A percentile compares a stretch with the other conserved stretches of the same genome.
phyloP scores from a whole-genome alignment of 92 coral and sea anemone species.

The Actinostola sp. region DNA sequence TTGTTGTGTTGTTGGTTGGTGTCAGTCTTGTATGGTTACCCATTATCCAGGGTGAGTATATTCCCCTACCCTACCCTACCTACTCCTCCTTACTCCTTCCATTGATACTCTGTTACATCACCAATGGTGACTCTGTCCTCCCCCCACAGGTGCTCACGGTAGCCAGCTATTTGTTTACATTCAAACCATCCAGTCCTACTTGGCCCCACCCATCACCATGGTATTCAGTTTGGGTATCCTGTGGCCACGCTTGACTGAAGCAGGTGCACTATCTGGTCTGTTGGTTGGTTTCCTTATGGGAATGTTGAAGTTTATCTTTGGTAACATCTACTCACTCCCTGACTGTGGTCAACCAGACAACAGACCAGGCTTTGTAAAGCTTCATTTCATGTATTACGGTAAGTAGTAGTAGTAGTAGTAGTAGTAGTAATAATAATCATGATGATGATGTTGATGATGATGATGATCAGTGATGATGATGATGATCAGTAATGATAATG shows the following conservation, averaged over 20 bases:
- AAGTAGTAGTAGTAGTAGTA: not conserved
- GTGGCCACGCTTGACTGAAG: slow-evolving; percentile 90
- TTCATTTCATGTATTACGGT: slow-evolving; percentile 98
- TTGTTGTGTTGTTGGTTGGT: slow-evolving; percentile 66
- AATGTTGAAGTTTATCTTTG: slow-evolving; percentile 79
- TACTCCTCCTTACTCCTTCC: not conserved
- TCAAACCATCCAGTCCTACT: slow-evolving; percentile 91
- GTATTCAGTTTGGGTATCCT: slow-evolving; percentile 89
- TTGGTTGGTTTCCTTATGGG: slow-evolving; percentile 77
- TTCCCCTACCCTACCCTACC: not conserved
- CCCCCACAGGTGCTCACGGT: slow-evolving; percentile 75
- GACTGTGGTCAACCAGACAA: slow-evolving; percentile 78
- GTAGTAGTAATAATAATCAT: not conserved
- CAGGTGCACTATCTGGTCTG: slow-evolving; percentile 83
- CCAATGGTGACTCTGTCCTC: not conserved
- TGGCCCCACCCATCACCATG: slow-evolving; percentile 95
- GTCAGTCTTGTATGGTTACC: slow-evolving; percentile 93
- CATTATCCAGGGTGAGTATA: slow-evolving; percentile 75
- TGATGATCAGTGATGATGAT: no score
- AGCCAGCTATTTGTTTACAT: slow-evolving; percentile 88
- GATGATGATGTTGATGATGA: not conserved
- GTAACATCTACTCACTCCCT: slow-evolving; percentile 75
- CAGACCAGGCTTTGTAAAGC: slow-evolving; percentile 90
- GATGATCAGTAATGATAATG: no score
- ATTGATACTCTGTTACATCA: not conserved